A percentile compares a stretch with the other conserved stretches of the same genome.
These are phyloP conservation scores for Lycia hirtaria DNA, from an alignment of 2,888 invertebrate genomes.

Conservation along the genomic window DNA sequence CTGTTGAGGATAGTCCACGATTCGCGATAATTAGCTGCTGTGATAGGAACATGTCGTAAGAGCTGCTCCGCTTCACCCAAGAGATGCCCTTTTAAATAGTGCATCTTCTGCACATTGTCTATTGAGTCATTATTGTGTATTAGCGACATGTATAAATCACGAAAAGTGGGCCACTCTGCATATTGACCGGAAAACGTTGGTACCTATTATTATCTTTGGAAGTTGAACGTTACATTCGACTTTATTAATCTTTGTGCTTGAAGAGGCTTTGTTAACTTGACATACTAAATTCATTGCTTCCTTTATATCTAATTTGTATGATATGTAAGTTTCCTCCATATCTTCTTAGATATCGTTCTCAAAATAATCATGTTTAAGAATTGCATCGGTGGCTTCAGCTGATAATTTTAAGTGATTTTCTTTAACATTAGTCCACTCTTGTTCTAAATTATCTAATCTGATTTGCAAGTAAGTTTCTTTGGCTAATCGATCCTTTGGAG, in stretches of 20 bases:
- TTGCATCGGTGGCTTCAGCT: background rate
- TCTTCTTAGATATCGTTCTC: background rate
- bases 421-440: background rate
- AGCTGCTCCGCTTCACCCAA: background rate
- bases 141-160: background rate
- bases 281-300: background rate
- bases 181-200: conserved; percentile 1
- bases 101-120: background rate
- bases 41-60: background rate
- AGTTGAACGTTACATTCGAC: background rate
- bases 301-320: background rate
- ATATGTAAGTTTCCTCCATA: background rate
- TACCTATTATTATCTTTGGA: background rate
- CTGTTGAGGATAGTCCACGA: background rate
- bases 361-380: background rate
- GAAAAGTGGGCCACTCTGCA: background rate
- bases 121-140: background rate
- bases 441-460: background rate
- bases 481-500: background rate
- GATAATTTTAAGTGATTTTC: background rate
- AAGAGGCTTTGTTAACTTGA: background rate
- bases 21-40: background rate
- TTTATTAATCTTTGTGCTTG: background rate
- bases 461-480: background rate
- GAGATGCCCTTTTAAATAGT: background rate